Evolutionary conservation across 2,888 invertebrate genomes (phyloP), one percentile per base, ranked within the genome.

Genomic region (Torymus texanus): DNA sequence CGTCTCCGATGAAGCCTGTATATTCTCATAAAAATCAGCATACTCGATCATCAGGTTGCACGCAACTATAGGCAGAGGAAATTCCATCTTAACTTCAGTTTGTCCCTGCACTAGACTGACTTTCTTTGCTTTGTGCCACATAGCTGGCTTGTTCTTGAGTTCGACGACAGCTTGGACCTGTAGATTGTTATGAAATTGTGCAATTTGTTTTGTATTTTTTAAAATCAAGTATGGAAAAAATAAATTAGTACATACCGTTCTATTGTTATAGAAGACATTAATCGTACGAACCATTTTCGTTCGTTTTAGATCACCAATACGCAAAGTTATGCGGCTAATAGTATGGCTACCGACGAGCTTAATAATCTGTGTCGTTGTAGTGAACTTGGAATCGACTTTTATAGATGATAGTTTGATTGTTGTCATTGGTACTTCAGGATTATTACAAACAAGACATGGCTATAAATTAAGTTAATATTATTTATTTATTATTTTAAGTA

Each of bases 1-100:
- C 0, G 97, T 98, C 91, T 98, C 98, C 84, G 97, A 95, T 0
- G 97, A 97, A 0, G 96, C 96, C 86, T 97, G 97, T 79, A 97
- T 95, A 85, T 98, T 98, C 89, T 99, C 99, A 88, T 97, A 98
- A 91, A 99, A 98, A 88, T 99, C 98, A 0, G 97, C 95, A 90
- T 98, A 99, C 90, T 99, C 99, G 88, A 99, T 95, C 97, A 99
- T 98, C 79, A 99, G 92, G 91, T 99, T 99, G 88, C 98, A 98
- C 0, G 99, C 98, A 2, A 98, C 96, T 78, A 99, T 98, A 0
- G 99, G 98, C 78, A 99, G 92, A 0, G 98, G 97, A 88, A 99
- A 98, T 90, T 99, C 99, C 81, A 98, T 96, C 90, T 98, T 98
- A 0, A 98, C 95, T 90, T 98, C 98, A 0, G 97, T 96, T 90